Conservation (phyloP, 2,888 invertebrate species). For the Caradrina clavipalpis region DNA sequence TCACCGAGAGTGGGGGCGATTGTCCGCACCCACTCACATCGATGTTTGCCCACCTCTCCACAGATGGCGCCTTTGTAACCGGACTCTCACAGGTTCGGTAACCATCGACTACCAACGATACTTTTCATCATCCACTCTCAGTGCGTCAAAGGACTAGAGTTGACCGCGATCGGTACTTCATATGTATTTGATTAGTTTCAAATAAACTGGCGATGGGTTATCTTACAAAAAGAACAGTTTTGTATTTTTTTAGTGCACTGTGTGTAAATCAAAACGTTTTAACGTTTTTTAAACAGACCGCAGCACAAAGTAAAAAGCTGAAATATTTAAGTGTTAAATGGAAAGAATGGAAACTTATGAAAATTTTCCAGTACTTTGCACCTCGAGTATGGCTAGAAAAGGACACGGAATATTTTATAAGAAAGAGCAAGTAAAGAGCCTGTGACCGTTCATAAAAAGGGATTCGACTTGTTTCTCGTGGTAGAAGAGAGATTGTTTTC, state of each 20-base stretch:
- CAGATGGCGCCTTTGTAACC: conserved; percentile 86
- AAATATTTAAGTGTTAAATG: conserved; percentile 48
- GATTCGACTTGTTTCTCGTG: conserved; percentile 83
- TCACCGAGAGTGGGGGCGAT: conserved; percentile 89
- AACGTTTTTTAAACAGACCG: neutral
- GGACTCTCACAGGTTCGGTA: conserved; percentile 78
- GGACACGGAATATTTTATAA: conserved; percentile 76
- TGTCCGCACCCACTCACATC: conserved; percentile 84
- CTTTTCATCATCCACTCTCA: conserved; percentile 82
- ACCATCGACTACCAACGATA: conserved; percentile 79
- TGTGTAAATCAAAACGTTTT: neutral
- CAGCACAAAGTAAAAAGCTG: conserved; percentile 2
- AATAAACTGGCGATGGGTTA: conserved; percentile 30
- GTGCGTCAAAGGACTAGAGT: conserved; percentile 72
- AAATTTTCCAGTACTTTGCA: conserved; percentile 71
- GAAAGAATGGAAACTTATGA: conserved; percentile 68
- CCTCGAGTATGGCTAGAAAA: conserved; percentile 71
- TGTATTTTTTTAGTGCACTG: neutral
- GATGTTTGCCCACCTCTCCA: conserved; percentile 87
- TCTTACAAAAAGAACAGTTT: conserved; percentile 16
- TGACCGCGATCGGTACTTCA: conserved; percentile 62
- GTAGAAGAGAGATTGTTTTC: conserved; percentile 84
- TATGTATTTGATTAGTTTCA: conserved; percentile 67
- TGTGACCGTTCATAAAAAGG: conserved; percentile 84
- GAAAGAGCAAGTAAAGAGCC: conserved; percentile 74